Conservation (phyloP, 1,140 invertebrate species). For the Solen grandis region DNA sequence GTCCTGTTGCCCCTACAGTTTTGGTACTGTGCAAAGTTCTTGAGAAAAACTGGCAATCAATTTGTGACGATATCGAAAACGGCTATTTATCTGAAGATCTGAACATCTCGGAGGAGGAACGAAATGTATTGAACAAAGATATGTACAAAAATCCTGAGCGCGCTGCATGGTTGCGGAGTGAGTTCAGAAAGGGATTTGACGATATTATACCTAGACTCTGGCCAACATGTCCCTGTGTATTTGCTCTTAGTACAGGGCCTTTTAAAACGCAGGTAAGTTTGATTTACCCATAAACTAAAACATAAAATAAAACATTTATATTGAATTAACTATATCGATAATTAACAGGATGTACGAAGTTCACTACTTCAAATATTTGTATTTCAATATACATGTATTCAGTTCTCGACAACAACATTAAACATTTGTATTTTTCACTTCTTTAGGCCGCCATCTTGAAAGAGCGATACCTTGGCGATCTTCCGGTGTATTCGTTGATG, state of each 20-base stretch:
- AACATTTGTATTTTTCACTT: too few relatives aligned
- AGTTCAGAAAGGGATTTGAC: not conserved
- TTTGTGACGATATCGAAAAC: not conserved
- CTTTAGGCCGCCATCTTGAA: constrained; percentile 20
- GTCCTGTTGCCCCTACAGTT: not conserved
- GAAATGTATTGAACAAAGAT: not conserved
- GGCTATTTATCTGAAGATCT: not conserved
- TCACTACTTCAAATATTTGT: not conserved
- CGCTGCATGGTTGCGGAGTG: not conserved
- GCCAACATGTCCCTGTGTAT: not conserved
- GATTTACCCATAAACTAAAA: not conserved
- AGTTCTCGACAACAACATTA: too few relatives aligned
- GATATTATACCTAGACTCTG: not conserved
- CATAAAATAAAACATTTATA: not conserved
- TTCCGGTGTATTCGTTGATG: constrained; percentile 4
- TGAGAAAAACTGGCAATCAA: not conserved
- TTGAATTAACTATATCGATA: not conserved
- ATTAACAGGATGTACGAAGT: not conserved
- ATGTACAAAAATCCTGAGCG: not conserved
- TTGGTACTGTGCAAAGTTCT: not conserved
- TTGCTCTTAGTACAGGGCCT: not conserved
- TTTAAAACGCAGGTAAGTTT: not conserved
- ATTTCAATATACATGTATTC: too few relatives aligned
- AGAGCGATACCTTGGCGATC: constrained; percentile 24
- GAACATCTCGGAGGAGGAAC: not conserved